A percentile compares a stretch with the other conserved stretches of the same genome.
Conservation (phyloP, 2,113 vertebrate genomes). For the Prietella phreatophila region DNA sequence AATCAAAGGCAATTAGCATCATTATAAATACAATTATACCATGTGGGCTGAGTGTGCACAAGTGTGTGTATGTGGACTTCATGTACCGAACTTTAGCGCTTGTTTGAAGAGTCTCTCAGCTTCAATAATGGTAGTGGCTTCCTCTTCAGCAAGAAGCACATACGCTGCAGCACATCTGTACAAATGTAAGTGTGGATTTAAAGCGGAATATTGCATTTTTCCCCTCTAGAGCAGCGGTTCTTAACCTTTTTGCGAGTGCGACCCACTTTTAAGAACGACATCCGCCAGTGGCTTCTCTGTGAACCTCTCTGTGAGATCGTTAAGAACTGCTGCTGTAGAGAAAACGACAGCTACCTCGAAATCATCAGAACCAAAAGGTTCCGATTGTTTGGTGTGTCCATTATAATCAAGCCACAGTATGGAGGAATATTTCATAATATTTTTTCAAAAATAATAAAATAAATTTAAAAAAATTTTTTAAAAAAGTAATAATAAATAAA, state of each 20-base stretch:
- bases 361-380: not conserved
- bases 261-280: too few relatives aligned
- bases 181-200: not conserved
- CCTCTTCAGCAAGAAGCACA: conserved; percentile 93
- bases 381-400: not conserved
- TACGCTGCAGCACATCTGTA: conserved; percentile 93
- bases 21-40: not conserved
- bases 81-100: conserved; percentile 86
- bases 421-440: not conserved
- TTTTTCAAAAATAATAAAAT: too few relatives aligned
- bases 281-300: too few relatives aligned
- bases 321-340: not conserved
- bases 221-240: too few relatives aligned
- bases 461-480: not conserved
- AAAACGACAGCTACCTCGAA: not conserved
- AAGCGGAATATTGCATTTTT: not conserved
- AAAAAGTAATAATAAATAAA: not conserved
- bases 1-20: not conserved
- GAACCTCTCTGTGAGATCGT: too few relatives aligned
- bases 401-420: not conserved
- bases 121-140: conserved; percentile 95
- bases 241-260: too few relatives aligned
- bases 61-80: not conserved
- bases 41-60: not conserved
- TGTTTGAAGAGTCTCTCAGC: conserved; percentile 95